These are phyloP conservation scores for Pararge aegeria DNA, from an alignment of 1,140 invertebrate species.

Conservation along the genomic window DNA sequence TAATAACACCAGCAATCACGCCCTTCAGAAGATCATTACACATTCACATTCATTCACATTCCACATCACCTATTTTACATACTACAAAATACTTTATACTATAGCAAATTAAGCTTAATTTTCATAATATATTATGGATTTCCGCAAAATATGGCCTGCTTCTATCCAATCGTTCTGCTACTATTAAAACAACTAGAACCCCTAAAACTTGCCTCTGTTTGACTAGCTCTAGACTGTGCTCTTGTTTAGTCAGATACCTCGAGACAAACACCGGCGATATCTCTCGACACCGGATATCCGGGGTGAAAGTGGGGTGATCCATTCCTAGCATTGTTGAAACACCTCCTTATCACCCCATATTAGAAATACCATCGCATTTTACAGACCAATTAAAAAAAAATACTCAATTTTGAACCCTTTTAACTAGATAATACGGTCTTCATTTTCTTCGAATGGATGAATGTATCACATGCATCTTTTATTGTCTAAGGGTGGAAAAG, in stretches of 20 bases:
- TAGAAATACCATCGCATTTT: slow-evolving; percentile 12
- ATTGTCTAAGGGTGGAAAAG: slow-evolving; percentile 28
- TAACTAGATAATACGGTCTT: not conserved
- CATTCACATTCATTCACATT: too few species aligned
- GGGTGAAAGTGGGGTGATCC: slow-evolving; percentile 37
- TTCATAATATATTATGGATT: too few species aligned
- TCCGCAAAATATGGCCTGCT: too few species aligned
- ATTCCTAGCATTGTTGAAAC: slow-evolving; percentile 55
- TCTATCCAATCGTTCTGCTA: too few species aligned
- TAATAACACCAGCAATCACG: too few species aligned
- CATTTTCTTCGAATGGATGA: not conserved
- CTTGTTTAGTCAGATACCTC: slow-evolving; percentile 14
- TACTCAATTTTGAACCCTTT: not conserved
- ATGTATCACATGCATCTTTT: slow-evolving; percentile 9
- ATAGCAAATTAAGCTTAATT: too few species aligned
- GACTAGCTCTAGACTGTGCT: too few species aligned
- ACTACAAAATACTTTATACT: too few species aligned
- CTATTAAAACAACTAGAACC: too few species aligned
- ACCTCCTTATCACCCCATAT: slow-evolving; percentile 45
- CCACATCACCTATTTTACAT: too few species aligned
- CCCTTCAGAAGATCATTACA: too few species aligned
- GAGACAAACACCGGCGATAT: slow-evolving; percentile 28
- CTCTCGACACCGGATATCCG: slow-evolving; percentile 53
- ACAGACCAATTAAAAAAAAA: not conserved
- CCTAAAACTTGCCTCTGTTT: too few species aligned